phyloP scores from a whole-genome alignment of 2,797 vertebrate genomes.

The Sarcoramphus papa region DNA sequence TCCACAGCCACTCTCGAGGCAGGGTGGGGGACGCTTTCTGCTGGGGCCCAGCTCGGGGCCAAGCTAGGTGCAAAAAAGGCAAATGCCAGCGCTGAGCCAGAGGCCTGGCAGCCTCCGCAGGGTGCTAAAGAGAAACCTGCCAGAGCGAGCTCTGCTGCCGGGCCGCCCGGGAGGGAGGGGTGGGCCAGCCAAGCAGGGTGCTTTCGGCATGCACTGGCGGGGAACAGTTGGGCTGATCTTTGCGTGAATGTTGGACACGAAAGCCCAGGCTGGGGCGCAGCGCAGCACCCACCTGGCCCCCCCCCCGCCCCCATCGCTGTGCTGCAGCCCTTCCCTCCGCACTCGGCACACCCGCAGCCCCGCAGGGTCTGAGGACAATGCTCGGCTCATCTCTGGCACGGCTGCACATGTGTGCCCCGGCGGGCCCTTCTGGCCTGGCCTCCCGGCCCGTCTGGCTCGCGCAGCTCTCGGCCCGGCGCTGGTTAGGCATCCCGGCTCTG shows the following conservation, averaged over 20 bases:
- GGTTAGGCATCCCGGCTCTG: background rate
- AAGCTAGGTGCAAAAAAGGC: slow-evolving; percentile 45
- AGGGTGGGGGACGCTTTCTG: background rate
- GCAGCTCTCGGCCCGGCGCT: accelerated
- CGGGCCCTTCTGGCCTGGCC: background rate
- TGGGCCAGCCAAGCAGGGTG: background rate
- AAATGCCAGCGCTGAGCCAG: background rate
- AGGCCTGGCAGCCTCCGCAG: background rate
- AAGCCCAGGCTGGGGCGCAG: background rate
- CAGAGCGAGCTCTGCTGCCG: background rate
- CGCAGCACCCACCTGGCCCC: background rate
- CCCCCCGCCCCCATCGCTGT: background rate
- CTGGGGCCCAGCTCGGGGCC: background rate
- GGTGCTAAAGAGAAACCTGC: background rate
- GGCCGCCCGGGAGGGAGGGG: background rate
- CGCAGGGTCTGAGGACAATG: accelerated
- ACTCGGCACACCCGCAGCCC: background rate
- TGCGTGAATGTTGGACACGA: background rate
- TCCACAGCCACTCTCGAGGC: accelerated
- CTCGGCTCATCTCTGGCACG: background rate
- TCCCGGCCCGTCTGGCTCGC: background rate
- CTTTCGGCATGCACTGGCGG: background rate
- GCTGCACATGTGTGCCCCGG: accelerated
- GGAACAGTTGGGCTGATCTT: background rate
- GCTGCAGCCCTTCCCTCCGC: accelerated